Base-by-base conservation (phyloP, 2,113 vertebrate species). In the Zosterops japonicus region DNA sequence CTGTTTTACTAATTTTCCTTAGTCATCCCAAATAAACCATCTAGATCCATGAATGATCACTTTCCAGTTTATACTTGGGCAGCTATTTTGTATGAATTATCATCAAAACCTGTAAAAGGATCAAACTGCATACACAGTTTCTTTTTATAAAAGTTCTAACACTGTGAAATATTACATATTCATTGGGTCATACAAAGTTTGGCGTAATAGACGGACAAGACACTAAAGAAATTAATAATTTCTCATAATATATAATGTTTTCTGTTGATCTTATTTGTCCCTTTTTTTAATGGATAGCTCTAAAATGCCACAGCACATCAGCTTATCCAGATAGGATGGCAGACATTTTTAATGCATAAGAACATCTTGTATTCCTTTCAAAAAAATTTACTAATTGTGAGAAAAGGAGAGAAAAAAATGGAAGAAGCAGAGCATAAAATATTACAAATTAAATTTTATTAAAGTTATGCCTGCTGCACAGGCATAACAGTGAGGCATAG, bases 361-460 rank as follows among this genome's bases (percentile, higher is more conserved):
- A 71, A 91, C 63, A 75, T n/a, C 4, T 24, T 22, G 21, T 52
- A 83, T 76, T 80, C 33, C 17, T 76, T 75, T 52, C 5, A 3
- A 61, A 90, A 60, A 60, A 57, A 16, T 39, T 69, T 81, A 63
- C 46, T 93, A 86, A 89, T 87, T 87, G n/a, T 71, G 8, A 39
- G 64, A 12, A 90, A 83, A 72, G 14, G 15, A 93, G 31, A 70
- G 57, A 42, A 83, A 47, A 94, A 86, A 83, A 20, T 76, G 21
- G 46, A 78, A 65, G 78, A 91, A 96, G 35, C 47, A 65, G 77
- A 95, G 80, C 84, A 91, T 93, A 75, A 95, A 87, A 89, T 75
- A 64, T 44, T 74, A 59, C 70, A 64, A 94, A 93, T 94, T 87
- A 93, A 75, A 82, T 87, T 77, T 92, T 91, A 41, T 59, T 25